These are phyloP conservation scores for Drosophila carrolli DNA, from an alignment of 1,140 invertebrate genomes.

Conservation along the genomic window DNA sequence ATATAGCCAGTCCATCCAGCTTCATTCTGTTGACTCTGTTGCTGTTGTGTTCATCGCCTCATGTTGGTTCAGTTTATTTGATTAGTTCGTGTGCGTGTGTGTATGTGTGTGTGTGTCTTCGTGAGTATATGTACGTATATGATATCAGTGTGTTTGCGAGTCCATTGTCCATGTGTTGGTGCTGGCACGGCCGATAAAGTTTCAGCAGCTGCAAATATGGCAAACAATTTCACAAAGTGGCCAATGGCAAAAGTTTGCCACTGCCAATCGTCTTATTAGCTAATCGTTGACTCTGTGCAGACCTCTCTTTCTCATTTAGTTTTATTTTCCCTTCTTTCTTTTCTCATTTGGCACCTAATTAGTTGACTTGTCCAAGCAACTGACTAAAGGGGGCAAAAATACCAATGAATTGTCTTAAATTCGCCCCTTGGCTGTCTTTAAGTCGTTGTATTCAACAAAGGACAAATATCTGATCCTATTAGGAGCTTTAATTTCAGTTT, in stretches of 20 bases:
- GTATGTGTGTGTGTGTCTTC: slow-evolving; percentile 15
- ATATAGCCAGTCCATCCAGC: not conserved
- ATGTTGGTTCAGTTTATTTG: slow-evolving; percentile 68
- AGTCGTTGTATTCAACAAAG: slow-evolving; percentile 22
- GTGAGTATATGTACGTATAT: slow-evolving; percentile 5
- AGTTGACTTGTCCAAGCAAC: slow-evolving; percentile 50
- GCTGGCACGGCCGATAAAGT: slow-evolving; percentile 48
- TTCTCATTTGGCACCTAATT: slow-evolving; percentile 53
- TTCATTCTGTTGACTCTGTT: slow-evolving; percentile 1
- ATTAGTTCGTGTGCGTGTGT: slow-evolving; percentile 53
- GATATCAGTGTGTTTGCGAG: slow-evolving; percentile 9
- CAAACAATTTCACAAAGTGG: slow-evolving; percentile 82
- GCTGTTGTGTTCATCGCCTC: slow-evolving; percentile 32
- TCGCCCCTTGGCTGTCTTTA: slow-evolving; percentile 10
- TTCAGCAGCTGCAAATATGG: slow-evolving; percentile 76
- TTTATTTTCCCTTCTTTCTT: slow-evolving; percentile 34
- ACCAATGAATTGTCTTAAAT: slow-evolving; percentile 41
- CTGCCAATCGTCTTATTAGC: slow-evolving; percentile 64
- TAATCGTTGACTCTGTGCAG: slow-evolving; percentile 64
- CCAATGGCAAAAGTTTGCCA: slow-evolving; percentile 68
- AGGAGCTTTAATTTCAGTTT: not conserved
- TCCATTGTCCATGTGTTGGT: slow-evolving; percentile 19
- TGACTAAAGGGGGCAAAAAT: not conserved
- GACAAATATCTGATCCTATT: not conserved
- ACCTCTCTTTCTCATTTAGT: slow-evolving; percentile 8